These are phyloP conservation scores for Crossocerus cetratus DNA, from an alignment of 2,888 invertebrate species.

Conservation along the genomic window DNA sequence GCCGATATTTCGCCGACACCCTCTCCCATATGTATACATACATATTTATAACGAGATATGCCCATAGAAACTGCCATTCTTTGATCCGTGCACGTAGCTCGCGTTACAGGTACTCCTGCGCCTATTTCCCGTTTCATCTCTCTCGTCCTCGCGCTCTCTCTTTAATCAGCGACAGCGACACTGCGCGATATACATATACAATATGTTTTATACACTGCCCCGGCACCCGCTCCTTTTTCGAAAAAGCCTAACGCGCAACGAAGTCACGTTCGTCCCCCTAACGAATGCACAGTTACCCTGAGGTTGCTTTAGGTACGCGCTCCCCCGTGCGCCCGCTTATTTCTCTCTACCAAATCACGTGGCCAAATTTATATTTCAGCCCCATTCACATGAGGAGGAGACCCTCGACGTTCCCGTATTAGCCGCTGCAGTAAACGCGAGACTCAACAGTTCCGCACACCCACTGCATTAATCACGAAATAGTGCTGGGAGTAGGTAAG, in stretches of 20 bases:
- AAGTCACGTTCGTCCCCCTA: constrained; percentile 65
- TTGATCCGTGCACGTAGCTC: constrained; percentile 59
- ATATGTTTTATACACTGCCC: constrained; percentile 60
- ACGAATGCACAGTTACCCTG: constrained; percentile 53
- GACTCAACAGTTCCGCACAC: too few species aligned
- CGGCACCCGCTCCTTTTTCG: constrained; percentile 35
- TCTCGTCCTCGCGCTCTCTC: constrained; percentile 24
- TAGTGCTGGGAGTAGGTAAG: too few species aligned
- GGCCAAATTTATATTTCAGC: too few species aligned
- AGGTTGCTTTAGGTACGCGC: too few species aligned
- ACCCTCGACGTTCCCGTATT: too few species aligned
- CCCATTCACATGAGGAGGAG: too few species aligned
- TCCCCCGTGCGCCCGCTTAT: constrained; percentile 27
- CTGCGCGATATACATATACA: constrained; percentile 33
- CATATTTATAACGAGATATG: constrained; percentile 58
- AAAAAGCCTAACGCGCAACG: constrained; percentile 38
- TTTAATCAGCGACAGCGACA: constrained; percentile 54
- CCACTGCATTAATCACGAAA: too few species aligned
- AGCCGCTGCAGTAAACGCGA: too few species aligned
- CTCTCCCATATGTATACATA: constrained; percentile 29
- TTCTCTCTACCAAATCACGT: constrained; percentile 46
- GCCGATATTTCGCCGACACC: constrained; percentile 54
- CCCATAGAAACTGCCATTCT: constrained; percentile 46
- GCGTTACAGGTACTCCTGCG: constrained; percentile 38
- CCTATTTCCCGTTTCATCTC: not conserved